These are phyloP conservation scores for Lithosia quadra DNA, from an alignment of 2,888 invertebrate genomes.

Conservation along the genomic window DNA sequence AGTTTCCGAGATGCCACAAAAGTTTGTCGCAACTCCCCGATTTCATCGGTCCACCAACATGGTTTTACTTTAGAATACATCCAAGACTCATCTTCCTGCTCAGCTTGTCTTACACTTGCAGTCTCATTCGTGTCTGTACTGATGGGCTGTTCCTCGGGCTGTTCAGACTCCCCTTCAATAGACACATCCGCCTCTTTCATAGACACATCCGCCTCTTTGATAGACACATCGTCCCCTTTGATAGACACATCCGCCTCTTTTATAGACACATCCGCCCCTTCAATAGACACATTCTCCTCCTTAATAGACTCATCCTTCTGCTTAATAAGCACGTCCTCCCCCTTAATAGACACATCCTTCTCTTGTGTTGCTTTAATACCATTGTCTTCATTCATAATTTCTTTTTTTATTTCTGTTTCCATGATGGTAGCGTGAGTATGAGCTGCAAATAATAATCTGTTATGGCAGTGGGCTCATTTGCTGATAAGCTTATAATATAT, in stretches of 20 bases:
- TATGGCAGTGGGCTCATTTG: conserved; percentile 8
- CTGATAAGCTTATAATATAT: conserved; percentile 4
- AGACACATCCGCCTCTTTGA: too few relatives aligned
- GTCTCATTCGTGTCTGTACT: not conserved
- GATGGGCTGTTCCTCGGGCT: not conserved
- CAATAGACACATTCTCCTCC: too few relatives aligned
- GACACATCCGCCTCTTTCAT: too few relatives aligned
- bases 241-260: too few relatives aligned
- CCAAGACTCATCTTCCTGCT: not conserved
- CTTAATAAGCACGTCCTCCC: too few relatives aligned
- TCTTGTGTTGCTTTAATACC: not conserved
- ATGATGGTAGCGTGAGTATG: conserved; percentile 9
- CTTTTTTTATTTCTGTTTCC: conserved; percentile 13
- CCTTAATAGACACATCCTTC: not conserved
- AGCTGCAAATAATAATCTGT: conserved; percentile 11
- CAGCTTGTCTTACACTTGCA: not conserved
- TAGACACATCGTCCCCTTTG: too few relatives aligned
- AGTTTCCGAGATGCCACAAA: not conserved
- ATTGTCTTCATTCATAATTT: not conserved
- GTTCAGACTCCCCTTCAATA: not conserved
- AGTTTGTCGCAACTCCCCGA: not conserved
- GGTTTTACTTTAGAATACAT: not conserved
- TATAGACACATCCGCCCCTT: too few relatives aligned
- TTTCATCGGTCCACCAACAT: conserved; percentile 8
- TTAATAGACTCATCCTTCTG: too few relatives aligned